Evolutionary conservation across 2,797 vertebrate species (phyloP), one percentile per base, ranked within the genome.

Genomic region (Crenichthys baileyi): DNA sequence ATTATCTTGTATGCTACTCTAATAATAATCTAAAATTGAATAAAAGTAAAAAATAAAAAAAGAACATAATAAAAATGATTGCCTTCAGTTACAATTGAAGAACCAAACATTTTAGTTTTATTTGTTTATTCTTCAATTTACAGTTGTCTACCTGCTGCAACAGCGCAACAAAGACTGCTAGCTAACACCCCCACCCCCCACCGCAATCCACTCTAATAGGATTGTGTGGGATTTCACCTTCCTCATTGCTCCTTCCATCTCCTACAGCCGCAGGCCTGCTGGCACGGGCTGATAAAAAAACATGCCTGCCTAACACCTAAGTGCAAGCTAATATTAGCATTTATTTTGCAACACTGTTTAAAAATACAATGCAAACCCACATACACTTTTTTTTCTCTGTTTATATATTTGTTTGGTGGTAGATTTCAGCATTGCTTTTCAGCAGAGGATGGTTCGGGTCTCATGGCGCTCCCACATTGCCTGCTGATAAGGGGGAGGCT

Each of bases 171-270:
- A 92, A 93, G 90, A 90, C 36, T 36, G 36, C 36, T 36, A 36
- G 36, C 4, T 36, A 36, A 92, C 91, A 90, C 86, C 79, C 78
- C 7, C 46, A 1, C 7, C 85, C 80, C 76, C 85, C 87, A 86
- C 90, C 90, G 95, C 96, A 36, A 95, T 96, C 95, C 94, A 91
- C 84, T 87, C 90, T 96, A 96, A 96, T 95, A 96, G 95, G 96
- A 96, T 96, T 95, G 94, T 91, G 95, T 93, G 91, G 94, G 93
- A 95, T 95, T 95, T 95, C 92, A 93, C 93, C 90, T 92, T 93
- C 93, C 93, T 90, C 90, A 92, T 92, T 92, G 90, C 92, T 94
- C 87, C 90, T 88, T 91, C 93, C 89, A 93, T 93, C 86, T 93
- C 90, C 84, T 81, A 77, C 70, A 87, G 89, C 93, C 92, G 87